Evolutionary conservation across 2,797 vertebrate species (phyloP), one percentile per base, ranked within the genome.

Genomic region (Hydrocynus forskahlii): DNA sequence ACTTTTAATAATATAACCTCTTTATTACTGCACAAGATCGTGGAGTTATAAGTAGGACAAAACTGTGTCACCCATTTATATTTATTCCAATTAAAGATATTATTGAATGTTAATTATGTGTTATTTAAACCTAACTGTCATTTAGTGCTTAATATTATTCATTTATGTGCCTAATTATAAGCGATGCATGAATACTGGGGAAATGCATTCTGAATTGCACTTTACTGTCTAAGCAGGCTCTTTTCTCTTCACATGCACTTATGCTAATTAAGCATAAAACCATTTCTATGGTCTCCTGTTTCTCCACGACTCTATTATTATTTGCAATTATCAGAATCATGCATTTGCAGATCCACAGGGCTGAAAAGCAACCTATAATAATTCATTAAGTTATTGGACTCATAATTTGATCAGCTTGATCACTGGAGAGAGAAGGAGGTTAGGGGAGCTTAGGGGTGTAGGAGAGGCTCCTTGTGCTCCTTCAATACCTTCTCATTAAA

Each of bases 401-500:
- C 21, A 54, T 71, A 29, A 71, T 54, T 17, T 71, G 48, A 54
- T 54, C 23, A 54, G 14, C 48, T 17, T 54, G 69, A 54, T 54
- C 69, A 29, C 54, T 55, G 35, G 21, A 25, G 43, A 68, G 66
- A 45, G 66, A 43, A 7, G 5, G n/a, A 45, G 66, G 66, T 40
- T 68, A 12, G 45, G 16, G 43, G 43, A 50, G 40, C 19, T 68
- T 6, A 43, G 40, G 8, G n/a, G n/a, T 13, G 25, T 25, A 63
- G 62, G 14, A 35, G 62, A 25, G 43, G 17, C 40, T 69, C n/a
- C 19, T 21, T 4, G 40, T 48, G n/a, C n/a, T 48, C 7, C 17
- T 19, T 45, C 66, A 68, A 48, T 48, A 68, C 7, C 67, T 69
- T 16, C 19, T 45, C n/a, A 55, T 55, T 66, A 64, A 79, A 80